Conservation (phyloP, 2,888 invertebrate species). For the Oxycera nigricornis region DNA sequence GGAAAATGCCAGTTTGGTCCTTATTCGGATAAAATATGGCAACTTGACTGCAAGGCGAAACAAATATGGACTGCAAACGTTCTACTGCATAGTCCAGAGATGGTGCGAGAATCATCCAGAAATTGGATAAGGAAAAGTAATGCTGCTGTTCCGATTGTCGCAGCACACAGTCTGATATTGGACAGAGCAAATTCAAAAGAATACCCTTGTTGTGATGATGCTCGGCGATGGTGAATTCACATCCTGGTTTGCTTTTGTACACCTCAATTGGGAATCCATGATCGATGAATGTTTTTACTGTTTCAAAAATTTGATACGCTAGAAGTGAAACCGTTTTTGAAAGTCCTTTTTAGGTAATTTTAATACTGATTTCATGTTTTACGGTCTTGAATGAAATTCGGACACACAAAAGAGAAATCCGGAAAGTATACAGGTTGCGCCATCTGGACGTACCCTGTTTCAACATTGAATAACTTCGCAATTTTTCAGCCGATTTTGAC, state of each 20-base stretch:
- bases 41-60: conserved; percentile 50
- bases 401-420: too few relatives aligned
- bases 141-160: conserved; percentile 55
- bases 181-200: conserved; percentile 52
- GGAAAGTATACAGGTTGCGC: too few relatives aligned
- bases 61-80: conserved; percentile 19
- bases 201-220: conserved; percentile 54
- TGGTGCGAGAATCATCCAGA: conserved; percentile 54
- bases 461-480: too few relatives aligned
- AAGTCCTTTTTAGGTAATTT: too few relatives aligned
- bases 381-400: too few relatives aligned
- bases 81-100: neutral
- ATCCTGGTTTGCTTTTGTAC: neutral
- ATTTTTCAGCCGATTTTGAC: too few relatives aligned
- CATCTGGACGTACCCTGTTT: too few relatives aligned
- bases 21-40: conserved; percentile 56
- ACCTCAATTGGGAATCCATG: neutral
- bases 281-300: neutral
- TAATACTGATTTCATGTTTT: too few relatives aligned
- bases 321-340: too few relatives aligned
- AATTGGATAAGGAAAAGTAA: conserved; percentile 57
- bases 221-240: neutral
- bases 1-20: conserved; percentile 50
- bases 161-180: conserved; percentile 53
- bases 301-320: neutral